phyloP scores from a whole-genome alignment of 2,888 invertebrate species.

The Neria commutata region DNA sequence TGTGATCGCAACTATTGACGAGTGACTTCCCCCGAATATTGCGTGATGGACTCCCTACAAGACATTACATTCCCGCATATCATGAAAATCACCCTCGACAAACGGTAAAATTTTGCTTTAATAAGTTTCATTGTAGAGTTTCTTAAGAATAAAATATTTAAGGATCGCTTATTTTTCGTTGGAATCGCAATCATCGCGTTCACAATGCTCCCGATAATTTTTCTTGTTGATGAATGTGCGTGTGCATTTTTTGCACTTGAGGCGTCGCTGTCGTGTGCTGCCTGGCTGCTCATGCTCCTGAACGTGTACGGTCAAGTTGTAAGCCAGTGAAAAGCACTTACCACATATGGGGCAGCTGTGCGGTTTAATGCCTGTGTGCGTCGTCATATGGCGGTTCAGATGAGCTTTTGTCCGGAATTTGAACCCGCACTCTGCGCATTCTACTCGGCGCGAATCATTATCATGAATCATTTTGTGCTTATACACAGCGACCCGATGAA shows the following conservation, averaged over 20 bases:
- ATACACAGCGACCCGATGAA: slow-evolving; percentile 48
- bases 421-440: slow-evolving; percentile 57
- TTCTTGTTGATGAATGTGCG: slow-evolving; percentile 47
- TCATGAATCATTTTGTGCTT: slow-evolving; percentile 53
- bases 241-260: slow-evolving; percentile 43
- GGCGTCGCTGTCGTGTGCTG: slow-evolving; percentile 43
- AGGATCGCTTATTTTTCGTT: too few relatives aligned
- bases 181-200: slow-evolving; percentile 35
- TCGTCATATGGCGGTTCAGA: slow-evolving; percentile 61
- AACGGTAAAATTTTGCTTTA: too few relatives aligned
- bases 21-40: too few relatives aligned
- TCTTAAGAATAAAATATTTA: too few relatives aligned
- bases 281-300: slow-evolving; percentile 46
- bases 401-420: slow-evolving; percentile 63
- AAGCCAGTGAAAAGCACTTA: slow-evolving; percentile 48
- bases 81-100: too few relatives aligned
- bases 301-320: slow-evolving; percentile 48
- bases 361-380: slow-evolving; percentile 60
- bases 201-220: slow-evolving; percentile 39
- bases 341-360: slow-evolving; percentile 45
- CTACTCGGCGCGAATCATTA: slow-evolving; percentile 42
- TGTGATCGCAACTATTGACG: too few relatives aligned
- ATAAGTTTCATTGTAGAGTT: too few relatives aligned
- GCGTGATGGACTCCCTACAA: too few relatives aligned
- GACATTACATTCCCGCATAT: too few relatives aligned